phyloP scores from a whole-genome alignment of 2,888 invertebrate species.

The Zaprionus lineosus region DNA sequence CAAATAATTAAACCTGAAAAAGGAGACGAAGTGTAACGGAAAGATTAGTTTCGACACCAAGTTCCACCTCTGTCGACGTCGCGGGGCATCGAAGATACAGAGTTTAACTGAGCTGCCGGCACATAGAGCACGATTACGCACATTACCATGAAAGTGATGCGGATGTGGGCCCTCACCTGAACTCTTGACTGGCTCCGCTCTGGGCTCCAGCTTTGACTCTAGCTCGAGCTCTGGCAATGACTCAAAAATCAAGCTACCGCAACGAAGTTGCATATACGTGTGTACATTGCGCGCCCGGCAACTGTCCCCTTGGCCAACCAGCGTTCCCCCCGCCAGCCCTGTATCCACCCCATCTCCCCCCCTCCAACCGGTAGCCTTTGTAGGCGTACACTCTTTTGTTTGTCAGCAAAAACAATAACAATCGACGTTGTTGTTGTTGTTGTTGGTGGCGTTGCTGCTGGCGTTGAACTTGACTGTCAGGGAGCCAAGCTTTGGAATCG shows the following conservation, averaged over 20 bases:
- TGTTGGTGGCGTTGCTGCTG: constrained; percentile 51
- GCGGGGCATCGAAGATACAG: constrained; percentile 26
- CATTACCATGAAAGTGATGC: constrained; percentile 64
- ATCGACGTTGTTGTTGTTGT: constrained; percentile 59
- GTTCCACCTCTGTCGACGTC: constrained; percentile 7
- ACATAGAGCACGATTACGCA: constrained; percentile 39
- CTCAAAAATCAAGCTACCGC: constrained; percentile 76
- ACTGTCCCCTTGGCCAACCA: not conserved
- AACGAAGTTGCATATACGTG: constrained; percentile 59
- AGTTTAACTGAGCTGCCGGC: constrained; percentile 33
- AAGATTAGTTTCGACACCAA: constrained; percentile 57
- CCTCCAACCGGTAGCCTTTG: not conserved
- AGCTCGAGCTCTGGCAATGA: constrained; percentile 47
- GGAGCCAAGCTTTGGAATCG: constrained; percentile 65
- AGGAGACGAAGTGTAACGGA: constrained; percentile 66
- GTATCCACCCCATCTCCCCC: not conserved
- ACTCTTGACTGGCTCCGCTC: constrained; percentile 36
- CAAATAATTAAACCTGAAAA: constrained; percentile 52
- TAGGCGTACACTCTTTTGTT: constrained; percentile 45
- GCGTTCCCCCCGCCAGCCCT: not conserved
- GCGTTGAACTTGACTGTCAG: constrained; percentile 77
- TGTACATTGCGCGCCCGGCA: constrained; percentile 9
- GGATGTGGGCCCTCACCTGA: constrained; percentile 68
- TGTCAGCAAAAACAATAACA: constrained; percentile 43
- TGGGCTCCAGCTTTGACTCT: constrained; percentile 9